Evolutionary conservation across 2,797 vertebrate genomes (phyloP).

Genomic region (Steatocranus sp.): DNA sequence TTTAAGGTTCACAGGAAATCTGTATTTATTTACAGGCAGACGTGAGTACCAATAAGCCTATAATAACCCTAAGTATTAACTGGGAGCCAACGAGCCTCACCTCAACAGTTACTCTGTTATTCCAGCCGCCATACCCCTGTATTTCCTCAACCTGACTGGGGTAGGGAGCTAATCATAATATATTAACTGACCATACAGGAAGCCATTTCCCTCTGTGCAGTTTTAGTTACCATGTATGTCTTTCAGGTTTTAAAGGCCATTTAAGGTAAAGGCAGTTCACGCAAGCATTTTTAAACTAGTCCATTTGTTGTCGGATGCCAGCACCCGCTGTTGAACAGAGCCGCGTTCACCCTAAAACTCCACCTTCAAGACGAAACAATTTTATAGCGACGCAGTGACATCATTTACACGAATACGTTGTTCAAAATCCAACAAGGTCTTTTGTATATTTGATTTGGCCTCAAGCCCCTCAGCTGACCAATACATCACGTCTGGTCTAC

Average conservation of each 20-base stretch:
- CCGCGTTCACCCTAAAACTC: conserved; percentile 56
- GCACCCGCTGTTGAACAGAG: conserved; percentile 41
- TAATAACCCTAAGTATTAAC: conserved; percentile 57
- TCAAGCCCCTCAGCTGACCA: conserved; percentile 75
- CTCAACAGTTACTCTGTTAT: conserved; percentile 60
- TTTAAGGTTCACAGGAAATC: conserved; percentile 48
- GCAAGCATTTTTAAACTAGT: conserved; percentile 35
- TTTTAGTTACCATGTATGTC: conserved; percentile 35
- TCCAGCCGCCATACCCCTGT: conserved; percentile 24
- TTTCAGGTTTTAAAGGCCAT: conserved; percentile 58
- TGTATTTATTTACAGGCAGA: conserved; percentile 50
- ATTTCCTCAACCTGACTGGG: conserved; percentile 46
- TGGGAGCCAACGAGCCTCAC: conserved; percentile 35
- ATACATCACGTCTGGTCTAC: conserved; percentile 90
- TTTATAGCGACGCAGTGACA: conserved; percentile 80
- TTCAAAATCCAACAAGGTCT: conserved; percentile 89
- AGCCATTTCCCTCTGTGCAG: conserved; percentile 44
- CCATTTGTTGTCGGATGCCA: conserved; percentile 41
- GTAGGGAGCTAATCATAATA: conserved; percentile 62
- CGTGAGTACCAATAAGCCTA: conserved; percentile 49
- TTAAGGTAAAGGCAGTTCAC: conserved; percentile 44
- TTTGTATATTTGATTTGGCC: conserved; percentile 99
- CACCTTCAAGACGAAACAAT: conserved; percentile 69
- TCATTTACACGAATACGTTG: conserved; percentile 93
- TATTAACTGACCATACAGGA: conserved; percentile 63